A percentile compares a stretch with the other conserved stretches of the same genome.
Conservation (phyloP, 2,797 vertebrate species). For the Sebastes nivosus region DNA sequence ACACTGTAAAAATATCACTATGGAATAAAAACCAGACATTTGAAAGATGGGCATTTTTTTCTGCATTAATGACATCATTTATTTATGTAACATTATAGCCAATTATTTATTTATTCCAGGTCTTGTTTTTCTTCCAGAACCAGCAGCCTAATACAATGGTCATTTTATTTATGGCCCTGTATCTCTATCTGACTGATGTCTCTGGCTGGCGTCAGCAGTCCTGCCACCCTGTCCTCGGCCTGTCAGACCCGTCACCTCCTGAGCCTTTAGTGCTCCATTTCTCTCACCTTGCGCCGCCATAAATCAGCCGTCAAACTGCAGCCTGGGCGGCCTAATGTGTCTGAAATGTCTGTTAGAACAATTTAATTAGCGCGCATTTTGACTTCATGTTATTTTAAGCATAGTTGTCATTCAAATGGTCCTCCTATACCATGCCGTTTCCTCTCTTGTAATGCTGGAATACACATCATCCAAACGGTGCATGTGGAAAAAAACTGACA, state of each 20-base stretch:
- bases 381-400: slow-evolving; percentile 37
- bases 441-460: not conserved
- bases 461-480: not conserved
- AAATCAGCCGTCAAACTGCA: slow-evolving; percentile 31
- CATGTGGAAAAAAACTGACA: no score
- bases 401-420: not conserved
- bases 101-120: not conserved
- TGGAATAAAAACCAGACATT: accelerated
- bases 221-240: slow-evolving; percentile 54
- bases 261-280: slow-evolving; percentile 63
- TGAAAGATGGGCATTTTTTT: not conserved
- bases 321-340: slow-evolving; percentile 40
- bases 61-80: not conserved
- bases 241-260: slow-evolving; percentile 67
- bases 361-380: slow-evolving; percentile 38
- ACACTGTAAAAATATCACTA: not conserved
- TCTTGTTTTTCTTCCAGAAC: not conserved
- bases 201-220: slow-evolving; percentile 73
- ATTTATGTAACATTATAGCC: not conserved
- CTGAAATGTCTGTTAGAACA: slow-evolving; percentile 30
- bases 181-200: not conserved
- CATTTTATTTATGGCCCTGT: not conserved
- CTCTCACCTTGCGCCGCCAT: slow-evolving; percentile 46
- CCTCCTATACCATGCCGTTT: not conserved
- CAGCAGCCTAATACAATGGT: not conserved